phyloP scores from a whole-genome alignment of 2,797 vertebrate species.

The Ctenopoma multispine region DNA sequence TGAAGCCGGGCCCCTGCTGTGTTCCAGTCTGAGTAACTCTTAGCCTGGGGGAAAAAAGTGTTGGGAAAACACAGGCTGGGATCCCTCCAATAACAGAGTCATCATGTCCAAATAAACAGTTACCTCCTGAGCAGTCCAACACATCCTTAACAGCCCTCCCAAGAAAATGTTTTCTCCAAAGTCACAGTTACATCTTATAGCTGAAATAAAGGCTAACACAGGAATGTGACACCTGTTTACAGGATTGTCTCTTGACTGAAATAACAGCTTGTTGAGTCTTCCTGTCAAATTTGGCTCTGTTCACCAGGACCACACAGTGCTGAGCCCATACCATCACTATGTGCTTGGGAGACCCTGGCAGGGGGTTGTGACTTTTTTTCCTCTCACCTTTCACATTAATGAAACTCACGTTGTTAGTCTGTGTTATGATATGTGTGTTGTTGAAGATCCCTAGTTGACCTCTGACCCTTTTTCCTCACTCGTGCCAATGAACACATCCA shows the following conservation, averaged over 20 bases:
- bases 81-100: conserved; percentile 59
- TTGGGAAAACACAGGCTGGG: conserved; percentile 53
- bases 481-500: conserved; percentile 25
- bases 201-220: conserved; percentile 18
- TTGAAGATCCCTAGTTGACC: conserved; percentile 43
- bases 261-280: conserved; percentile 11
- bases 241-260: conserved; percentile 18
- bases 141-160: conserved; percentile 18
- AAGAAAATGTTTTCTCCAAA: conserved; percentile 33
- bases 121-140: conserved; percentile 23
- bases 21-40: conserved; percentile 50
- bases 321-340: neutral
- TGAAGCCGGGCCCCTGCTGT: conserved; percentile 31
- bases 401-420: conserved; percentile 12
- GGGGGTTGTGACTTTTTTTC: conserved; percentile 6
- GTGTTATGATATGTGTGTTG: conserved; percentile 55
- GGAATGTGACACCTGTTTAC: conserved; percentile 45
- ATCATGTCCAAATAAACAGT: conserved; percentile 63
- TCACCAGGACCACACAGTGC: conserved; percentile 35
- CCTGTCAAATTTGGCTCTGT: conserved; percentile 19
- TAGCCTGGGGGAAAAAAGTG: conserved; percentile 51
- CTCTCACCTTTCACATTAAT: conserved; percentile 39
- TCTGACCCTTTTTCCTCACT: conserved; percentile 2
- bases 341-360: neutral
- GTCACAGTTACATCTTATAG: conserved; percentile 20